Evolutionary conservation across 2,113 vertebrate species (phyloP).

Genomic region (Petroica traversi): DNA sequence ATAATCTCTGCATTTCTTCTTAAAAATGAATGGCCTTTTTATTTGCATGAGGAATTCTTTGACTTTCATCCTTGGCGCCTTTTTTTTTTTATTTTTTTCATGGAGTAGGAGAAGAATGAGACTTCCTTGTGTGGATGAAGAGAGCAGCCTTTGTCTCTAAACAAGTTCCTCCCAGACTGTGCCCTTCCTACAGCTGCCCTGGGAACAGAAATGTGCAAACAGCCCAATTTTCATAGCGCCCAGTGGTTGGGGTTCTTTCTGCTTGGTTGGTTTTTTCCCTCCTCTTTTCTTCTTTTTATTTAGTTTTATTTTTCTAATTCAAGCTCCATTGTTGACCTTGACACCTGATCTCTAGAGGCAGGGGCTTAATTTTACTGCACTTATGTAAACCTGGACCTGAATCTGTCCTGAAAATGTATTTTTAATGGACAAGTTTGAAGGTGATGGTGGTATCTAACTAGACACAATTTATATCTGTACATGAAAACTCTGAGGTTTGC

Average conservation of each 20-base stretch:
- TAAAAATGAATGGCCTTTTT: constrained; percentile 39
- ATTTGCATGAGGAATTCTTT: neutral
- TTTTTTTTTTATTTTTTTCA: neutral
- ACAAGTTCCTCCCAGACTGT: neutral
- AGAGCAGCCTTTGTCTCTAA: constrained; percentile 37
- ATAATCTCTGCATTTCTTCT: neutral
- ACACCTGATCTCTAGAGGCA: neutral
- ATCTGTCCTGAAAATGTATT: neutral
- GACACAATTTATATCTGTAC: neutral
- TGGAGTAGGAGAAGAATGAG: neutral
- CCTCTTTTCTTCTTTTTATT: neutral
- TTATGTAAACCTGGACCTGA: neutral
- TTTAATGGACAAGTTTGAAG: neutral
- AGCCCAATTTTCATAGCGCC: neutral
- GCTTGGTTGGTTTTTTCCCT: accelerated
- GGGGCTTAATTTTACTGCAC: neutral
- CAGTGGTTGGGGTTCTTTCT: neutral
- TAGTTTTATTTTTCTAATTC: neutral
- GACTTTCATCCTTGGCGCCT: neutral
- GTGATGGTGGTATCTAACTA: neutral
- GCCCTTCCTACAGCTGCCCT: neutral
- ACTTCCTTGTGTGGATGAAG: neutral
- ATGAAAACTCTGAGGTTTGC: neutral
- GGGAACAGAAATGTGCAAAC: neutral
- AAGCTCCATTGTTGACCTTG: neutral